Evolutionary conservation across 1,140 invertebrate genomes (phyloP).

Genomic region (Eubasilissa regina): DNA sequence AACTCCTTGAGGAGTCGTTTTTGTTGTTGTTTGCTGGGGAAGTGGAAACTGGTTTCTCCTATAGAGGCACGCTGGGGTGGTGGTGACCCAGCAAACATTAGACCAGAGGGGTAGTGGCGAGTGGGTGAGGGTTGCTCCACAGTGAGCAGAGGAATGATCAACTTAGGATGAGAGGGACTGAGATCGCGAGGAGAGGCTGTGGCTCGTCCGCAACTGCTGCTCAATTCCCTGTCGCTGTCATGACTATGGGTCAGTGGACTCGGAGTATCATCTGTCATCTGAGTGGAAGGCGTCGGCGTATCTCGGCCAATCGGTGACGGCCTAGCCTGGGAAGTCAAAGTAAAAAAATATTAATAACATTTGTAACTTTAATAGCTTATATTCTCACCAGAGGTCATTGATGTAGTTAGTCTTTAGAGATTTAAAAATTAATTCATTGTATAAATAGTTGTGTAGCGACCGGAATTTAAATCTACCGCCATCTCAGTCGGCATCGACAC

Average conservation of each 20-base stretch:
- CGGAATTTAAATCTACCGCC: too few relatives aligned
- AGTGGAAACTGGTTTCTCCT: conserved; percentile 65
- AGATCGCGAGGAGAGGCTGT: conserved; percentile 60
- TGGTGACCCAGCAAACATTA: conserved; percentile 73
- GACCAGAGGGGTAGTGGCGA: conserved; percentile 63
- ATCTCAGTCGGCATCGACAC: too few relatives aligned
- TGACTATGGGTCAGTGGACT: conserved; percentile 70
- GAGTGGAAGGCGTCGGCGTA: conserved; percentile 68
- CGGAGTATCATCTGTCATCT: conserved; percentile 69
- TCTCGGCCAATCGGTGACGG: conserved; percentile 68
- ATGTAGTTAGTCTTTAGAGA: too few relatives aligned
- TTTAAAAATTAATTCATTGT: too few relatives aligned
- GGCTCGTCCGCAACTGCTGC: conserved; percentile 64
- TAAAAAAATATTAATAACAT: conserved; percentile 37
- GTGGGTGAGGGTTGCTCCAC: conserved; percentile 77
- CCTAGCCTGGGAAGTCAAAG: conserved; percentile 68
- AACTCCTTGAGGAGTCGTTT: conserved; percentile 70
- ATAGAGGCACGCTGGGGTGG: conserved; percentile 74
- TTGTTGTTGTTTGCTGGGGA: conserved; percentile 64
- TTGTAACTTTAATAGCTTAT: too few relatives aligned
- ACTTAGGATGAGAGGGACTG: conserved; percentile 64
- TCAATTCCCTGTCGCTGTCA: conserved; percentile 69
- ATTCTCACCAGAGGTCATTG: too few relatives aligned
- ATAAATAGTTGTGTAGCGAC: too few relatives aligned
- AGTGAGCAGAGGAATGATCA: conserved; percentile 76